phyloP scores from a whole-genome alignment of 2,797 vertebrate genomes.

The Dendrocincla fuliginosa region DNA sequence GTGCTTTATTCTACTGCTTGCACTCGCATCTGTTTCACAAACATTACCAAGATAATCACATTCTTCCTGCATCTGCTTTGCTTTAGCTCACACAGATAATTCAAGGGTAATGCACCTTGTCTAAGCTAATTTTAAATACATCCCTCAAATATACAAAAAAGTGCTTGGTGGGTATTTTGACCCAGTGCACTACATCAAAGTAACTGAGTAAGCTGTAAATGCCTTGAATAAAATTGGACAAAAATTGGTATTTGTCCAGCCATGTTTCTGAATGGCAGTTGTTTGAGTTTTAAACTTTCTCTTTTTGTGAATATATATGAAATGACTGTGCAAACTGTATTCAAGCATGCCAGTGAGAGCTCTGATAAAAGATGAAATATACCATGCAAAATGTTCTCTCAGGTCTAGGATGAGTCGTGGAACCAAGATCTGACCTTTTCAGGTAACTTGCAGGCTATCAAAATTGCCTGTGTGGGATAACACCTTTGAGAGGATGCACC shows the following conservation, averaged over 20 bases:
- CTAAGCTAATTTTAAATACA: slow-evolving; percentile 66
- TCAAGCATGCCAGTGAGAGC: not conserved
- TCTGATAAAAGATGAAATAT: not conserved
- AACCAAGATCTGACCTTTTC: not conserved
- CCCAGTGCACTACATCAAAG: slow-evolving; percentile 52
- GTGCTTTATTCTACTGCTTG: slow-evolving; percentile 45
- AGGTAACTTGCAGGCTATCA: not conserved
- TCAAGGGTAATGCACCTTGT: slow-evolving; percentile 71
- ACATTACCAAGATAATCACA: slow-evolving; percentile 66
- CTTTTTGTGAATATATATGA: not conserved
- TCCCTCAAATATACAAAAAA: slow-evolving; percentile 42
- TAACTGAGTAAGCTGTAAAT: slow-evolving; percentile 38
- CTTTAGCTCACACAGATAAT: slow-evolving; percentile 68
- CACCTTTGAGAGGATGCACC: not conserved
- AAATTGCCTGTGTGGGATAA: not conserved
- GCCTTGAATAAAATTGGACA: slow-evolving; percentile 73
- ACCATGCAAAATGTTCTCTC: not conserved
- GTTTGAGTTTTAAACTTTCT: not conserved
- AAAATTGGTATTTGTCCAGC: slow-evolving; percentile 76
- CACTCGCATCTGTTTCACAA: slow-evolving; percentile 40
- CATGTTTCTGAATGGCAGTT: slow-evolving; percentile 74
- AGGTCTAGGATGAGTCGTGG: not conserved
- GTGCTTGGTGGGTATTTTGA: slow-evolving; percentile 59
- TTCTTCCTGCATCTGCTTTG: slow-evolving; percentile 68
- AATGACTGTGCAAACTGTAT: not conserved